Conservation (phyloP, 2,888 invertebrate genomes). For the Chrysina gloriosa region DNA sequence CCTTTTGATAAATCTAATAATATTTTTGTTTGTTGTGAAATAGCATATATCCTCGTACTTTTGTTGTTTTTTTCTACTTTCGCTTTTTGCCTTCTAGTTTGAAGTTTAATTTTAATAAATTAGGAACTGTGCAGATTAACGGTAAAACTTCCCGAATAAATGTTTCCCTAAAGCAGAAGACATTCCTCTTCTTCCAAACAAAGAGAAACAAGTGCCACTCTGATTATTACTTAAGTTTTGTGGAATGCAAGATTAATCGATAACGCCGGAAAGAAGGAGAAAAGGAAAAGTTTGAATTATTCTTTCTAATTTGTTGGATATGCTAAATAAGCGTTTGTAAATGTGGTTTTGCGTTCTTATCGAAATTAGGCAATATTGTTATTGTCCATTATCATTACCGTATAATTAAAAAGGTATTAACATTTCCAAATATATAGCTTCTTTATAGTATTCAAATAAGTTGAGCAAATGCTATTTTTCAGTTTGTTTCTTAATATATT, state of each 20-base stretch:
- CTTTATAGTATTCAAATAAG: too few species aligned
- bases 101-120: conserved; percentile 40
- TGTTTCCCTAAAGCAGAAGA: conserved; percentile 26
- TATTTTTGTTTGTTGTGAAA: conserved; percentile 30
- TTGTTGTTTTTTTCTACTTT: conserved; percentile 18
- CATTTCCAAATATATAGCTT: too few species aligned
- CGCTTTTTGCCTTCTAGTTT: conserved; percentile 21
- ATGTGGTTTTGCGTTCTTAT: not conserved
- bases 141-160: conserved; percentile 23
- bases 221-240: conserved; percentile 30
- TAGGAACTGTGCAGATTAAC: conserved; percentile 33
- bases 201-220: conserved; percentile 8
- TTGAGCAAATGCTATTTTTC: too few species aligned
- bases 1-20: conserved; percentile 28
- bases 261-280: not conserved
- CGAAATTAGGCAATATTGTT: too few species aligned
- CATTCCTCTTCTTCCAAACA: not conserved
- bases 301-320: conserved; percentile 25
- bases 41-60: conserved; percentile 1
- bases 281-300: conserved; percentile 1
- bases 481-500: too few species aligned
- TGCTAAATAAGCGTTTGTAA: conserved; percentile 4
- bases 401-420: too few species aligned
- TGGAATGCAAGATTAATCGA: conserved; percentile 9
- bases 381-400: too few species aligned